These are phyloP conservation scores for Lucinisca nassula DNA, from an alignment of 2,888 invertebrate species.

Conservation along the genomic window DNA sequence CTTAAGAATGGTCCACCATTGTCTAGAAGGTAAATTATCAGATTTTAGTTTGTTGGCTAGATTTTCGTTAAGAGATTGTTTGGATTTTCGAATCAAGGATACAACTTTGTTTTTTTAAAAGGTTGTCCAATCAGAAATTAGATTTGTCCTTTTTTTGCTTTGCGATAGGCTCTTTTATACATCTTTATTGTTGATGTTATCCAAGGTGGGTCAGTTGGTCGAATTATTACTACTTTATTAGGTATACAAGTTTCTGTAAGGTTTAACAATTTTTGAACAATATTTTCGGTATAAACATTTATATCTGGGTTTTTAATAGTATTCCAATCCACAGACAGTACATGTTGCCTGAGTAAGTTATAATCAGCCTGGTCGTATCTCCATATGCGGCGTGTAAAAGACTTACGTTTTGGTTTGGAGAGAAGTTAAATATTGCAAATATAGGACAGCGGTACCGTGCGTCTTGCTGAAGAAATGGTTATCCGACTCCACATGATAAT, in stretches of 20 bases:
- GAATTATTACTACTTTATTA: no score
- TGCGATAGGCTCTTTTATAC: not conserved
- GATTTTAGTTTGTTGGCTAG: not conserved
- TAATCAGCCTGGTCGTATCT: not conserved
- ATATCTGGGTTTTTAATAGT: not conserved
- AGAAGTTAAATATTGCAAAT: no score
- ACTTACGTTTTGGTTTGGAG: no score
- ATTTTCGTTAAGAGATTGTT: not conserved
- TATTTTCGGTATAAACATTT: not conserved
- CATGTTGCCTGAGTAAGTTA: not conserved
- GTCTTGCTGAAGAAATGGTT: slow-evolving; percentile 7
- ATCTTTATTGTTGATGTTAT: no score
- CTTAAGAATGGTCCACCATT: not conserved
- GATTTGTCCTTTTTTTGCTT: not conserved
- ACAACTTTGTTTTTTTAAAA: not conserved
- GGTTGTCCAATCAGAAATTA: not conserved
- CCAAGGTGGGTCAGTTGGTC: no score
- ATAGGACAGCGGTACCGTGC: slow-evolving; percentile 1
- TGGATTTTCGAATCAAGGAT: not conserved
- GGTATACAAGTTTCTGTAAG: no score
- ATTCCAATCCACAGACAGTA: not conserved
- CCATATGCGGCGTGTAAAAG: slow-evolving; percentile 19
- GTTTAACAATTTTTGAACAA: not conserved
- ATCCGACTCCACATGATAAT: not conserved
- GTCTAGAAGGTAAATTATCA: not conserved